phyloP scores from a whole-genome alignment of 2,888 invertebrate genomes.

The Bibio marci region DNA sequence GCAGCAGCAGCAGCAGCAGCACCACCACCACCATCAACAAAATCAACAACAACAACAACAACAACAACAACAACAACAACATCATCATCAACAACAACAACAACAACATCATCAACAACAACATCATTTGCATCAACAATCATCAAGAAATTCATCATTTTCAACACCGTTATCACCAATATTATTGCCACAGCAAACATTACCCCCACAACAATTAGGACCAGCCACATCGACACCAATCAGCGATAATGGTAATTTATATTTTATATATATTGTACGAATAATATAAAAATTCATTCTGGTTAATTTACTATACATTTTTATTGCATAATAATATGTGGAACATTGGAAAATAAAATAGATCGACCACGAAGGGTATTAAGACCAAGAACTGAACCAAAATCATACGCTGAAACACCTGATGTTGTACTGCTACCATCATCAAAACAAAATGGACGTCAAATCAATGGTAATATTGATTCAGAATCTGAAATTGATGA shows the following conservation, averaged over 20 bases:
- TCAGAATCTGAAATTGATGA: constrained; percentile 55
- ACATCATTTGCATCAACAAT: constrained; percentile 3
- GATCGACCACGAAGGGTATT: constrained; percentile 43
- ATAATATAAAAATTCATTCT: constrained; percentile 13
- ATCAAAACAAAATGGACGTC: constrained; percentile 33
- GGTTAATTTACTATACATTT: background rate
- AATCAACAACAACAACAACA: background rate
- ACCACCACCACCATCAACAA: background rate
- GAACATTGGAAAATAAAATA: background rate
- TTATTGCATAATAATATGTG: no score
- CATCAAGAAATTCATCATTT: no score
- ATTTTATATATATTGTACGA: constrained; percentile 14
- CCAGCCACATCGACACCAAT: background rate
- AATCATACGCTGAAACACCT: constrained; percentile 73
- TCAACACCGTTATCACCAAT: constrained; percentile 11
- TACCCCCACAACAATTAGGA: background rate
- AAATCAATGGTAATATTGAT: constrained; percentile 36
- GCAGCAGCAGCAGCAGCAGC: background rate
- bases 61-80: background rate
- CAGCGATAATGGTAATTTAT: background rate
- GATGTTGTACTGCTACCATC: constrained; percentile 48
- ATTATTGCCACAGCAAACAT: background rate
- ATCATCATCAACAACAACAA: constrained; percentile 4
- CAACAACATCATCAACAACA: background rate
- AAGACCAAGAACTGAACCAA: constrained; percentile 63